These are phyloP conservation scores for Clepsis dumicolana DNA, from an alignment of 2,888 invertebrate species.

Conservation along the genomic window DNA sequence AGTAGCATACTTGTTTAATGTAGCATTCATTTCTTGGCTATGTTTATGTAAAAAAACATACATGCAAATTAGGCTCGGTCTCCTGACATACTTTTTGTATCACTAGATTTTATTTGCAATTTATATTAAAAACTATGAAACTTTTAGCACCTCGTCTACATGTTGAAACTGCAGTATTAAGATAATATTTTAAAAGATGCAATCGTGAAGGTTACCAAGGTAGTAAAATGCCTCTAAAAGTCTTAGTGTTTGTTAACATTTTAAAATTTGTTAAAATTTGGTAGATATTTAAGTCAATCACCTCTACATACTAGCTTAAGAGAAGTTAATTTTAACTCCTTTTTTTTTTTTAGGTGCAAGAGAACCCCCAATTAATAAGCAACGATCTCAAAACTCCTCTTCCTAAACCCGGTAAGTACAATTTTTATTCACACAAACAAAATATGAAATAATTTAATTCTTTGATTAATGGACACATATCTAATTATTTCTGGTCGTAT, in stretches of 20 bases:
- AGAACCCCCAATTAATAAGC: conserved; percentile 74
- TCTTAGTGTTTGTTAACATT: no score
- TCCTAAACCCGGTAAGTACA: conserved; percentile 79
- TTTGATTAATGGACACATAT: conserved; percentile 18
- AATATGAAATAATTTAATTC: background rate
- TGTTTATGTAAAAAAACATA: no score
- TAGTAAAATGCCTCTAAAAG: no score
- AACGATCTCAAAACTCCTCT: conserved; percentile 81
- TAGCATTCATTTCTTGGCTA: no score
- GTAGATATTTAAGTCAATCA: background rate
- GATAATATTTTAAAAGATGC: background rate
- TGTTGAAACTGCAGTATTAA: background rate
- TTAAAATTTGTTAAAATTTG: no score
- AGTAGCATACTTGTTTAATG: no score
- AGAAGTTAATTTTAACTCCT: background rate
- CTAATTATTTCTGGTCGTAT: conserved; percentile 36
- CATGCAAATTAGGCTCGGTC: background rate
- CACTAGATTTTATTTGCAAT: background rate
- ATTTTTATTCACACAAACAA: conserved; percentile 33
- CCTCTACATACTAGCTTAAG: background rate
- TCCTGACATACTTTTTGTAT: background rate
- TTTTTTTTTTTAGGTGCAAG: conserved; percentile 73
- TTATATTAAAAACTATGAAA: background rate
- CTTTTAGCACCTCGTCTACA: background rate
- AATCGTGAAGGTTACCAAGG: background rate